These are phyloP conservation scores for Aselliscus stoliczkanus DNA, from an alignment of 2,797 vertebrate species.

Conservation along the genomic window DNA sequence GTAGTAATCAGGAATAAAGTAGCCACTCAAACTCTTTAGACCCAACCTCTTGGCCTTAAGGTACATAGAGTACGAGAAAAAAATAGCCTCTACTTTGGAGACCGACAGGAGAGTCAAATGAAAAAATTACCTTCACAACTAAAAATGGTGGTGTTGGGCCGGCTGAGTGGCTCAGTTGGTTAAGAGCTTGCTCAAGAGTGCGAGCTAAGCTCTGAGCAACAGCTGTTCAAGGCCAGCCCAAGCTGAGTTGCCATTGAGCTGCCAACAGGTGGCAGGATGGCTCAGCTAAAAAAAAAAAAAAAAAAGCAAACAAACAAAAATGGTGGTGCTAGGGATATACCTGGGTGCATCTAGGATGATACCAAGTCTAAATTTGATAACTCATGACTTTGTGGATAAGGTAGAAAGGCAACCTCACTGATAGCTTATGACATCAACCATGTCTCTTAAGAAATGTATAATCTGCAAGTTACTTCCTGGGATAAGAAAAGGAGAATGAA, in stretches of 20 bases:
- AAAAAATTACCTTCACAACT: not conserved
- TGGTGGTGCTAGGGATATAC: not conserved
- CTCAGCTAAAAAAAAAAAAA: no score
- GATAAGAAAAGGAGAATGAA: not conserved
- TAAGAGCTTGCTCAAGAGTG: no score
- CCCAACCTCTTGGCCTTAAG: not conserved
- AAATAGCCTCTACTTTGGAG: not conserved
- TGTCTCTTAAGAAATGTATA: not conserved
- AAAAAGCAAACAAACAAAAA: slow-evolving; percentile 13
- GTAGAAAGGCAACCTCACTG: not conserved
- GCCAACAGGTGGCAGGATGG: no score
- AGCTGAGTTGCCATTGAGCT: no score
- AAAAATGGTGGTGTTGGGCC: not conserved
- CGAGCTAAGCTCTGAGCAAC: no score
- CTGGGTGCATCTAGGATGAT: not conserved
- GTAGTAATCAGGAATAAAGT: not conserved
- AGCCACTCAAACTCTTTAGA: not conserved
- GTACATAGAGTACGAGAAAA: not conserved
- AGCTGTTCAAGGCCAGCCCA: no score
- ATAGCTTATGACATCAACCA: not conserved
- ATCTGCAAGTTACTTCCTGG: not conserved
- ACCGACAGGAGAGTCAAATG: not conserved
- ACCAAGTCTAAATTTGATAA: not conserved
- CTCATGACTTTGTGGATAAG: not conserved
- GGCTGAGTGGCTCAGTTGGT: no score